Base-by-base conservation (phyloP, 92 coral and sea anemone genomes). In the Plumapathes pennacea region DNA sequence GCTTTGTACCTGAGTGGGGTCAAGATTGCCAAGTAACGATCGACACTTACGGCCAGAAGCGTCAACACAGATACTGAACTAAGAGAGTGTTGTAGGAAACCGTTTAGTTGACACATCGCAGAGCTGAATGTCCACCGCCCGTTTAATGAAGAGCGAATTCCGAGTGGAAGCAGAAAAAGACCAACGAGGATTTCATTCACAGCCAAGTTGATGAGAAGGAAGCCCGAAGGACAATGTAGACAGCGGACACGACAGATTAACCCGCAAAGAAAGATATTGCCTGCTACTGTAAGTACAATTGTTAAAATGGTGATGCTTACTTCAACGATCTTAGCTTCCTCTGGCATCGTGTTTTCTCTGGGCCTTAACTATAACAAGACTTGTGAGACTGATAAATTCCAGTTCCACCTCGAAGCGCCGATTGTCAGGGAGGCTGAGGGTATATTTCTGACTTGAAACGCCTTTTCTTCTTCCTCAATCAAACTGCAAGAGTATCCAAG, bases 41-140 rank as follows among this genome's bases (percentile, higher is more conserved):
- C 96, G 9, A 82, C 31, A 51, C 89, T 88, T 29, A 88, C 81
- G 18, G 96, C 76, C 10, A 83, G 60, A 12, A 88, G 83, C 8
- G 96, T 88, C 11, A 88, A 50, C 3, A 88, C 96, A 9, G 90
- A 88, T 1, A 85, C 96, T 4, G 75, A 60, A 25, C 90, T 82
- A 0, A 85, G 56, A 15, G 68, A 67, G 43, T 83, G 89, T 13
- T 88, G 96, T 22, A 83, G 36, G 34, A 77, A 83, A 20, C 96
- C 96, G 22, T 67, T 77, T 8, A 64, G 63, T 14, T 51, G 61
- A 40, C 96, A 88, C 11, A 78, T 72, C 18, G 40, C 50, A 4
- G 41, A 29, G 5, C 68, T 60, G 45, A 55, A 65, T 10, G 54
- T 62, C 57, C 60, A 49, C 0, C 18, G 19, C 50, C 64, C 51